Evolutionary conservation across 2,113 vertebrate species (phyloP).

Genomic region (Sebastes schlegelii): DNA sequence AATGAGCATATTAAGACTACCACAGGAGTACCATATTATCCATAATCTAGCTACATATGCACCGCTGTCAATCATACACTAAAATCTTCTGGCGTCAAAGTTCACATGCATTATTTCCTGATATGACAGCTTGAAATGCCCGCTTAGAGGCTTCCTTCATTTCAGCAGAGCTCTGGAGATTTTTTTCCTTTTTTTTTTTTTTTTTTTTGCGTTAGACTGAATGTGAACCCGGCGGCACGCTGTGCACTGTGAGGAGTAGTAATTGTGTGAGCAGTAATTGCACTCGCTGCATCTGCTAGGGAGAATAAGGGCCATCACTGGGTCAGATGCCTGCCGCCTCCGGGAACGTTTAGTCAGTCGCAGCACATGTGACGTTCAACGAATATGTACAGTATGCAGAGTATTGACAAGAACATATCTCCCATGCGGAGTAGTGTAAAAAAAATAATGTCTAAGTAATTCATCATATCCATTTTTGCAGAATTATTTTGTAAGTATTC

Average conservation of each 20-base stretch:
- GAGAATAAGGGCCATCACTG: conserved; percentile 45
- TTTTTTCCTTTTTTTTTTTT: not conserved
- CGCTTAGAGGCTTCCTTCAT: conserved; percentile 20
- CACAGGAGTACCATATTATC: not conserved
- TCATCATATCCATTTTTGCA: conserved; percentile 5
- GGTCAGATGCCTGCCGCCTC: conserved; percentile 48
- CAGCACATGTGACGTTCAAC: conserved; percentile 19
- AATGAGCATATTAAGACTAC: too few relatives aligned
- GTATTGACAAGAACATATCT: not conserved
- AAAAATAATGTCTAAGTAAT: not conserved
- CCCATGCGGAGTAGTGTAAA: not conserved
- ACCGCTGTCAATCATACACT: conserved; percentile 7
- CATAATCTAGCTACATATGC: not conserved
- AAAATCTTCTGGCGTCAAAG: conserved; percentile 15
- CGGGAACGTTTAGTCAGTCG: conserved; percentile 24
- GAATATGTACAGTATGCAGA: conserved; percentile 1
- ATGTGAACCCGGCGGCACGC: conserved; percentile 26
- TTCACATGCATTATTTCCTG: not conserved
- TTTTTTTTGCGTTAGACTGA: conserved; percentile 4
- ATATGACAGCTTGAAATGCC: conserved; percentile 18
- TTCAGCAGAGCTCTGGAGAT: conserved; percentile 11
- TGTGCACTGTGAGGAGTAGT: conserved; percentile 54
- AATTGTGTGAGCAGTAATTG: conserved; percentile 70
- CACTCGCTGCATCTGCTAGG: conserved; percentile 60
- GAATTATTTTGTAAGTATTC: not conserved